Percentiles rank a stretch among this genome's conserved stretches.
Evolutionary conservation across 2,888 invertebrate genomes (phyloP).

Genomic region (Acanthococcus lagerstroemiae): DNA sequence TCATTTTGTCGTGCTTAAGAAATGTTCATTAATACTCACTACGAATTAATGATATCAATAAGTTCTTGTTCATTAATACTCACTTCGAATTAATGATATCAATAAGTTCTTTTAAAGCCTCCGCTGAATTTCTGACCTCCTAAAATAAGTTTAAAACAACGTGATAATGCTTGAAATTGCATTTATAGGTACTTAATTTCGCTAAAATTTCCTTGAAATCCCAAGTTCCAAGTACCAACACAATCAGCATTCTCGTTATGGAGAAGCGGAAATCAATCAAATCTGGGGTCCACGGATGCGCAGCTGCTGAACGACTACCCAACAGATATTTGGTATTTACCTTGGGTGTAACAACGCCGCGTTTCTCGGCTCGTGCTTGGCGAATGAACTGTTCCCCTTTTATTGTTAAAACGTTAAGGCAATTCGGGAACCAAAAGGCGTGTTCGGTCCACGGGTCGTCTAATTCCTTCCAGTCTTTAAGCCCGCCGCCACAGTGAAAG

Average conservation of each 20-base stretch:
- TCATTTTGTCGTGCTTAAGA: too few species aligned
- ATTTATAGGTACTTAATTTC: neutral
- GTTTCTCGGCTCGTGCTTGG: conserved; percentile 15
- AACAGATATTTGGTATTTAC: neutral
- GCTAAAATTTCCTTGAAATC: too few species aligned
- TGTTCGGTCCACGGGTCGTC: conserved; percentile 94
- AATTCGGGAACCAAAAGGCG: conserved; percentile 80
- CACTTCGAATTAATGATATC: conserved; percentile 9
- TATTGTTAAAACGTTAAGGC: conserved; percentile 66
- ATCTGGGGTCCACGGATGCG: too few species aligned
- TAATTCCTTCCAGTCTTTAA: conserved; percentile 83
- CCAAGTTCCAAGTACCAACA: too few species aligned
- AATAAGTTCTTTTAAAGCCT: conserved; percentile 10
- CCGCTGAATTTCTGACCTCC: neutral
- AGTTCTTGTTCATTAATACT: conserved; percentile 17
- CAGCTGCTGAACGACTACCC: too few species aligned
- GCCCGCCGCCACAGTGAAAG: conserved; percentile 86
- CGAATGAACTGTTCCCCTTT: conserved; percentile 72
- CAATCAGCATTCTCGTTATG: too few species aligned
- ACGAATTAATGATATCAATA: conserved; percentile 4
- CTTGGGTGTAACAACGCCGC: neutral
- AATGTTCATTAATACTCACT: too few species aligned
- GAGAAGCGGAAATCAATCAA: too few species aligned
- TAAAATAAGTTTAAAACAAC: neutral
- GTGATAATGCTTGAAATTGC: neutral